A percentile compares a stretch with the other conserved stretches of the same genome.
These are phyloP conservation scores for Propithecus deckenii DNA, from an alignment of 2,797 vertebrate species.

Conservation along the genomic window DNA sequence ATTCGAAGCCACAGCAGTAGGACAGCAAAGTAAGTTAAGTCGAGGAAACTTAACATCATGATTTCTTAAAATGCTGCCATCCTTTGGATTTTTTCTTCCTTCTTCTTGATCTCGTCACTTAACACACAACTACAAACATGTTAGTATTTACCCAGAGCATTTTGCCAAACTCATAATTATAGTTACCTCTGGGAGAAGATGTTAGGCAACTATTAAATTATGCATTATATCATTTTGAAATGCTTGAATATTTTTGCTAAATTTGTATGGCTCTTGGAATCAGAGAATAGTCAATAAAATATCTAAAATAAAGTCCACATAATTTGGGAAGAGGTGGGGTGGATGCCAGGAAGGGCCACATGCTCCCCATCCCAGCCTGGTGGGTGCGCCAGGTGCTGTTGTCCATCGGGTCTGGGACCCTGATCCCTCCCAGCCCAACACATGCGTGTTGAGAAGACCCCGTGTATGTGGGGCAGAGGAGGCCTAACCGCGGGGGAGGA, in stretches of 20 bases:
- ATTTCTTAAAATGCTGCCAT: fast-evolving
- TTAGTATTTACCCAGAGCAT: background rate
- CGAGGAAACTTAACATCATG: too few relatives aligned
- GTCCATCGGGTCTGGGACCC: too few relatives aligned
- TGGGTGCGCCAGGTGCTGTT: fast-evolving
- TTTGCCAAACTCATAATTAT: too few relatives aligned
- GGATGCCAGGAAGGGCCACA: fast-evolving
- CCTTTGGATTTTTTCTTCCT: too few relatives aligned
- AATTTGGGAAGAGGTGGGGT: background rate
- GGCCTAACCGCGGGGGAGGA: fast-evolving
- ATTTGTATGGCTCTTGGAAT: background rate
- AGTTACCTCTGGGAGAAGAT: too few relatives aligned
- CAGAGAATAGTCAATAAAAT: background rate
- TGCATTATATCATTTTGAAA: background rate
- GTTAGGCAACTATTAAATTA: too few relatives aligned
- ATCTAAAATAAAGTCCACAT: background rate
- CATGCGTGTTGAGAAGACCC: fast-evolving
- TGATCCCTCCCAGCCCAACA: background rate
- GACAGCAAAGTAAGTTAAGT: background rate
- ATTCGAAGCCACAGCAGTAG: background rate
- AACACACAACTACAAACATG: too few relatives aligned
- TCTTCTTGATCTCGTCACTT: background rate
- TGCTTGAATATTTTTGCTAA: background rate
- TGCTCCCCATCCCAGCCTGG: fast-evolving
- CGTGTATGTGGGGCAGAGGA: background rate